Evolutionary conservation across 2,888 invertebrate species (phyloP), one percentile per base, ranked within the genome.

Genomic region (Drosophila kanekoi): DNA sequence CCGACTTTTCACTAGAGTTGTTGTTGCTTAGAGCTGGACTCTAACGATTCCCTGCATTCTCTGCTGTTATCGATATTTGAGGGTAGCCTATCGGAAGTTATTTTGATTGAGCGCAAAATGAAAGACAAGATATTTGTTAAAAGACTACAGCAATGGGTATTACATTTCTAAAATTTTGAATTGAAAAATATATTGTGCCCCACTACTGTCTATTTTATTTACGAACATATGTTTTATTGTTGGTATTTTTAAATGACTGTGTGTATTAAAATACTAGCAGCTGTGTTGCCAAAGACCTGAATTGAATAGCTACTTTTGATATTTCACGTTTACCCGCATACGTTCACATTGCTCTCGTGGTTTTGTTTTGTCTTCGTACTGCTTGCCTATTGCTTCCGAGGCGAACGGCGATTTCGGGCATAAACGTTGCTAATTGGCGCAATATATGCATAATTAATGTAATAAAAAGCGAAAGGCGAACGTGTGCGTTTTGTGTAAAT

Each of bases 401-500:
- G 72, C 56, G 77, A 74, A 76, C 77, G 72, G 74, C 56, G 32
- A 45, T 49, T 72, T 71, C 77, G 66, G 77, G 58, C 53, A 72
- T 72, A 68, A 77, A 58, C 72, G 37, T 56, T 59, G 20, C 65
- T 58, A 61, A 63, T 56, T 67, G 62, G 28, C 75, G 75, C 59
- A 77, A 75, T 75, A 72, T 52, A 60, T 63, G 59, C 65, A 71
- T 77, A 64, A 62, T 67, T 66, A 84, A 78, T 71, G 85, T 70
- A 74, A 84, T 77, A 68, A 84, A 86, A 77, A 77, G 84, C 67
- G 67, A 83, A 87, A 79, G 80, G 86, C 58, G 53, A 67, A 65
- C 60, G 66, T 52, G 40, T 54, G 48, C 45, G 52, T 60, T 58
- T 43, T 67, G 66, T 80, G 67, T 80, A 80, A 80, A 77, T 77